These are phyloP conservation scores for Phylloscopus whistleri DNA, from an alignment of 2,113 vertebrate genomes.

Conservation along the genomic window DNA sequence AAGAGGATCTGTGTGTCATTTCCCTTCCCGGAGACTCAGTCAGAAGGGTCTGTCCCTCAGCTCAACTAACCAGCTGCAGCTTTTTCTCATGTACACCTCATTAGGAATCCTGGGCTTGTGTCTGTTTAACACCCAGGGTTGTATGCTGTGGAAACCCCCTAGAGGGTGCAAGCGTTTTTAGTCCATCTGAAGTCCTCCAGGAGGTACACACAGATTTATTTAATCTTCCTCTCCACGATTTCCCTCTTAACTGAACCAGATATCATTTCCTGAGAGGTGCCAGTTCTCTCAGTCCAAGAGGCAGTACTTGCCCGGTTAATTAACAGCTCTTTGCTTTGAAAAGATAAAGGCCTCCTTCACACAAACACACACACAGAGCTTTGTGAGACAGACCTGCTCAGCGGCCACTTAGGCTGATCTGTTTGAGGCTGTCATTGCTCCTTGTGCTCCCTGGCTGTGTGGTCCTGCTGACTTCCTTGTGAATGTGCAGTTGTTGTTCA, in stretches of 20 bases:
- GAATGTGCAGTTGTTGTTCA: background rate
- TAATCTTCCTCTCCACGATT: background rate
- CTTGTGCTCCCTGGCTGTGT: accelerated
- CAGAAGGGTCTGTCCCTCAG: background rate
- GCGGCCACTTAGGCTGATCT: background rate
- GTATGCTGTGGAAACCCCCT: background rate
- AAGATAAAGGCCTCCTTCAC: background rate
- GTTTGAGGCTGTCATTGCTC: background rate
- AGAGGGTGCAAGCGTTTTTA: background rate
- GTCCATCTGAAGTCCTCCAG: background rate
- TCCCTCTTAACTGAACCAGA: background rate
- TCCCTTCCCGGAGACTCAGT: accelerated
- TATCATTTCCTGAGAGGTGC: background rate
- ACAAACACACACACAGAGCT: background rate
- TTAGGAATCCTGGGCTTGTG: background rate
- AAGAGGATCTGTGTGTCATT: background rate
- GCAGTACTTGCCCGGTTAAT: background rate
- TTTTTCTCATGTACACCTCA: background rate
- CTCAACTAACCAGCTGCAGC: background rate
- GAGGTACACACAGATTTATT: background rate
- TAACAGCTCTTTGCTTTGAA: background rate
- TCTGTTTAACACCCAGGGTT: background rate
- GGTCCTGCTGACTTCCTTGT: background rate
- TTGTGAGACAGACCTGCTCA: background rate
- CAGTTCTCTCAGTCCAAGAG: background rate